Evolutionary conservation across 1,140 invertebrate genomes (phyloP).

Genomic region (Oncopeltus fasciatus): DNA sequence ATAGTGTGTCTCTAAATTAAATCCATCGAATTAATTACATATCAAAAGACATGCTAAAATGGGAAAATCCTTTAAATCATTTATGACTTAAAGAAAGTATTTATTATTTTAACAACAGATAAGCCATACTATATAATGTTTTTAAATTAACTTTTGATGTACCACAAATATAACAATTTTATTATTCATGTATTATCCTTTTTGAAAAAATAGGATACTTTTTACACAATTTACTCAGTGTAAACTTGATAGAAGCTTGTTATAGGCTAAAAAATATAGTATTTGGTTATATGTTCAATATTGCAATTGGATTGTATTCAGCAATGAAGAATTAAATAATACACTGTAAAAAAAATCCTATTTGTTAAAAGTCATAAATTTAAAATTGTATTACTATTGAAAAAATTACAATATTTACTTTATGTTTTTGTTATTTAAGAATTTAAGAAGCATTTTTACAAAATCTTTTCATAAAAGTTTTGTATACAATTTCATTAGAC

Average conservation of each 20-base stretch:
- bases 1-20: background rate
- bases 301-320: background rate
- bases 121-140: too few species aligned
- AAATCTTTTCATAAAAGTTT: too few species aligned
- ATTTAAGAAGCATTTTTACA: too few species aligned
- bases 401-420: background rate
- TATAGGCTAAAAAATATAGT: background rate
- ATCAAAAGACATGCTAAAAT: background rate
- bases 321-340: background rate
- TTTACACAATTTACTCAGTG: background rate
- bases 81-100: too few species aligned
- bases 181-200: too few species aligned
- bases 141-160: too few species aligned
- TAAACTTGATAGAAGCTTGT: background rate
- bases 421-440: background rate
- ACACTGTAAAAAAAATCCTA: background rate
- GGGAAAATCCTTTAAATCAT: background rate
- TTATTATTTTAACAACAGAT: too few species aligned
- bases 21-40: background rate
- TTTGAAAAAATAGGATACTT: too few species aligned
- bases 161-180: too few species aligned
- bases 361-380: background rate
- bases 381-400: background rate
- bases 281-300: background rate
- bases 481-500: too few species aligned